Percentiles rank a stretch among this genome's conserved stretches.
These are phyloP conservation scores for Steatornis caripensis DNA, from an alignment of 2,113 vertebrate species.

Conservation along the genomic window DNA sequence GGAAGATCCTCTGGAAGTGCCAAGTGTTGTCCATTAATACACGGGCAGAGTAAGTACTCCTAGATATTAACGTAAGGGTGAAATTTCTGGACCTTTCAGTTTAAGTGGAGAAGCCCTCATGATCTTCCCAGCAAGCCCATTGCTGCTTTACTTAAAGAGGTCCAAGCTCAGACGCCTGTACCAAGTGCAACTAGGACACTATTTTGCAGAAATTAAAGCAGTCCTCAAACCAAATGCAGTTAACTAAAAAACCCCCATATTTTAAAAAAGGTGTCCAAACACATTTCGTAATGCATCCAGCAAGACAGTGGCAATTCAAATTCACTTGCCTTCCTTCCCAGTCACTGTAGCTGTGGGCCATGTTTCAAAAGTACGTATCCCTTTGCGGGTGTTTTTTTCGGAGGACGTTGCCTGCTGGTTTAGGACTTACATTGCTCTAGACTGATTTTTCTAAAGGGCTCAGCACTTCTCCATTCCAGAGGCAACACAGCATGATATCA, in stretches of 20 bases:
- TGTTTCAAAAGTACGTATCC: not conserved
- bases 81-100: not conserved
- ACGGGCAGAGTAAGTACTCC: not conserved
- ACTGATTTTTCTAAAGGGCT: not conserved
- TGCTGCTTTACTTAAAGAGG: not conserved
- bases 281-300: not conserved
- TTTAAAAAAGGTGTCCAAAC: not conserved
- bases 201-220: not conserved
- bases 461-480: fast-evolving
- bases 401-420: not conserved
- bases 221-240: not conserved
- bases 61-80: not conserved
- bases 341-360: not conserved
- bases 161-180: not conserved
- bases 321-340: not conserved
- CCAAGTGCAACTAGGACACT: not conserved
- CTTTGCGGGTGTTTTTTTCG: not conserved
- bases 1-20: not conserved
- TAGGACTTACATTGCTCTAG: not conserved
- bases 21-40: not conserved
- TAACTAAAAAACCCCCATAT: not conserved
- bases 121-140: not conserved
- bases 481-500: not conserved
- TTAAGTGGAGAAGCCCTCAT: not conserved
- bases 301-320: not conserved